Base-by-base conservation (phyloP, 1,140 invertebrate genomes). In the Orchestia grillus region DNA sequence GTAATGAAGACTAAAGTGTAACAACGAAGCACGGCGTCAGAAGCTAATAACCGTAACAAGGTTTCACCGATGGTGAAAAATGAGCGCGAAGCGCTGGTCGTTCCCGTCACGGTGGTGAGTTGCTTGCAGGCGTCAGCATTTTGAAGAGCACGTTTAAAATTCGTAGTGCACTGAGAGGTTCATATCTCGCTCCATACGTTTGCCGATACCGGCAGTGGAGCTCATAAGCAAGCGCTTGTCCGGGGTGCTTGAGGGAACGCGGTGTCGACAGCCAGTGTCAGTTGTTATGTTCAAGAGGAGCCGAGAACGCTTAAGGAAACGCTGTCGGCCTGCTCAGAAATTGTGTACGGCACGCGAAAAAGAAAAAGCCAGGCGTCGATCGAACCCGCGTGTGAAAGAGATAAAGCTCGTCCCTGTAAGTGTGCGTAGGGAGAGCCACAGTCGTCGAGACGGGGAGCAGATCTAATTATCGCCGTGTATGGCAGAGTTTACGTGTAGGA, bases 401-500 rank as follows among this genome's bases (percentile, higher is more conserved):
- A 90, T 90, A 42, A 90, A 90, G 43, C 43, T 43, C 88, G 11
- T 41, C 88, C 43, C 4, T 90, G 41, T 4, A 42, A 90, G 88
- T 90, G 92, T 45, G 92, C 44, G 92, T 47, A 94, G 47, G 44
- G 40, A 94, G 92, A 94, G 92, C 92, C 92, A 6, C 19, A 47
- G 92, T 44, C 92, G 92, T 94, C 92, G 44, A 94, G 92, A 94
- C 41, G 40, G 44, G 92, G 40, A 94, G 92, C 19, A 94, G 44
- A 94, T 94, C 92, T 94, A 94, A 94, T 94, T 94, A 94, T 94
- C 19, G 44, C 41, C 44, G 41, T 94, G 43, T 94, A 47, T 94
- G 92, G 92, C 44, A 19, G 44, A 94, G 92, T 94, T 94, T 94
- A 94, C 44, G 92, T 47, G 92, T 94, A 45, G 92, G 44, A 94